Conservation (phyloP, 1,140 invertebrate genomes). For the Galendromus occidentalis region DNA sequence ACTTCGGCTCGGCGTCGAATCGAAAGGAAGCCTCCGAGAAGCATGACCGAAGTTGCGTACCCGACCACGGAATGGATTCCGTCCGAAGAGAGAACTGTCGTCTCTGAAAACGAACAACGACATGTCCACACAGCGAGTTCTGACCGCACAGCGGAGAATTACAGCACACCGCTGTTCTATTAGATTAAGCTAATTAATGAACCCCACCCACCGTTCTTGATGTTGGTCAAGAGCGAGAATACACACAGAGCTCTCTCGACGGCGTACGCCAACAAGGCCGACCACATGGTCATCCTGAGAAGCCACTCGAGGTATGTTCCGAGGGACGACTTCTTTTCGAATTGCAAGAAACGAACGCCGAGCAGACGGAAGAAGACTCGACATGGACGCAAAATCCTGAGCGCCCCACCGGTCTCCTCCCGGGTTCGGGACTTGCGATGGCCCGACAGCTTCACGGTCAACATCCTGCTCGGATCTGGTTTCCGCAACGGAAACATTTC, state of each 20-base stretch:
- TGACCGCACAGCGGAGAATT: background rate
- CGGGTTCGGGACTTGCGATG: background rate
- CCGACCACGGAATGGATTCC: background rate
- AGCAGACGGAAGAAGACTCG: background rate
- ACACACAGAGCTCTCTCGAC: background rate
- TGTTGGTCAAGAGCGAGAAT: background rate
- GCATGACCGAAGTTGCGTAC: background rate
- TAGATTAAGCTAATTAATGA: background rate
- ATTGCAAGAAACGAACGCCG: background rate
- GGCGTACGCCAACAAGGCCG: background rate
- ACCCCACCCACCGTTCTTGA: background rate
- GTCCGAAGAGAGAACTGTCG: background rate
- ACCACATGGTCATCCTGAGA: background rate
- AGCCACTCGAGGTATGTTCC: background rate
- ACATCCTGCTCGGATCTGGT: background rate
- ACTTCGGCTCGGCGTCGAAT: background rate
- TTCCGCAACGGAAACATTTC: background rate
- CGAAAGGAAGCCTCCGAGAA: background rate
- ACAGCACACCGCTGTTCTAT: background rate
- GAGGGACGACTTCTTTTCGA: background rate
- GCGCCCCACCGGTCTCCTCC: background rate
- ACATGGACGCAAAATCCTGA: background rate
- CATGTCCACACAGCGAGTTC: background rate
- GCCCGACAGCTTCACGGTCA: background rate
- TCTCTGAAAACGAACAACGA: background rate